Evolutionary conservation across 2,113 vertebrate species (phyloP).

Genomic region (Lepus europaeus): DNA sequence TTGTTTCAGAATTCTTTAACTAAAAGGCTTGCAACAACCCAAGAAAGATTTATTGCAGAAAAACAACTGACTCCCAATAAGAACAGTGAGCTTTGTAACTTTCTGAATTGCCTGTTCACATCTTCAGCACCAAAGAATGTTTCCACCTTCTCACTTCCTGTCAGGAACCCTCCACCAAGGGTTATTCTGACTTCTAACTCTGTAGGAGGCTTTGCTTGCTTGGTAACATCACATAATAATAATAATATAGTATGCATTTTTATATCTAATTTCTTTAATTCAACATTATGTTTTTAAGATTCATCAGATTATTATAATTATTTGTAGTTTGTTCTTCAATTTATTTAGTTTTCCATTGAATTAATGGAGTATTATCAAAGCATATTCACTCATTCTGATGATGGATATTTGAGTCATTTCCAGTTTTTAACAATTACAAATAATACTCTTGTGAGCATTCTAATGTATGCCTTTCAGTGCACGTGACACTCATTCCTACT

Average conservation of each 20-base stretch:
- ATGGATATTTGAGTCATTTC: background rate
- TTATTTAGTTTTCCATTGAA: background rate
- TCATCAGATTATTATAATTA: background rate
- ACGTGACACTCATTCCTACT: background rate
- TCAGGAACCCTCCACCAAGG: background rate
- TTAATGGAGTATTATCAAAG: background rate
- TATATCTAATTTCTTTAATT: background rate
- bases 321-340: background rate
- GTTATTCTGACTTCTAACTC: background rate
- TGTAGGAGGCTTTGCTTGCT: background rate
- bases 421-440: background rate
- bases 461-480: background rate
- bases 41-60: slow-evolving; percentile 16
- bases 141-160: background rate
- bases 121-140: background rate
- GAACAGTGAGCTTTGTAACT: background rate
- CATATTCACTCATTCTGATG: background rate
- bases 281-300: too few species aligned
- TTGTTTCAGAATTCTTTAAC: slow-evolving; percentile 13
- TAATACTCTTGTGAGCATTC: background rate
- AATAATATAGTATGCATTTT: background rate
- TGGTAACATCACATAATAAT: background rate
- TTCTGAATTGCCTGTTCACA: background rate
- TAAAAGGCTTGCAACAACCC: background rate
- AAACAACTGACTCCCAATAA: background rate